phyloP scores from a whole-genome alignment of 2,888 invertebrate genomes.

The Esperia sulphurella region DNA sequence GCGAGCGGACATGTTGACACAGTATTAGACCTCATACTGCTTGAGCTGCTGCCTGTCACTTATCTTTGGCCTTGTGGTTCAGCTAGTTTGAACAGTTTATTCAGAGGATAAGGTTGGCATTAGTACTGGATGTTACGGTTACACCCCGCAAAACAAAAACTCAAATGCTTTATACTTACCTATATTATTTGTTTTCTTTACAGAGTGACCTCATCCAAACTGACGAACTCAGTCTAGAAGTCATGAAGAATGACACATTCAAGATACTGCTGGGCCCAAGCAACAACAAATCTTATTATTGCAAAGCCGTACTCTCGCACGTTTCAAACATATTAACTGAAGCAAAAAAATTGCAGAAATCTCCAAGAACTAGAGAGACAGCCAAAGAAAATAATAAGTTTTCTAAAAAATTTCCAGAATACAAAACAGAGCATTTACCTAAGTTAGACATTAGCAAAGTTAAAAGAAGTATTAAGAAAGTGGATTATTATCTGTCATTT shows the following conservation, averaged over 20 bases:
- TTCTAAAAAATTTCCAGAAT: conserved; percentile 77
- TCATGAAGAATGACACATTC: conserved; percentile 81
- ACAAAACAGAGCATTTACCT: conserved; percentile 65
- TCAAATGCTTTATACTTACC: no score
- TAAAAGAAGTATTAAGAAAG: conserved; percentile 80
- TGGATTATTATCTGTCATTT: conserved; percentile 86
- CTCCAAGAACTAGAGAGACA: background rate
- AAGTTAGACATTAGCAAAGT: conserved; percentile 75
- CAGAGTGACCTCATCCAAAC: conserved; percentile 79
- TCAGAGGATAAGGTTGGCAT: no score
- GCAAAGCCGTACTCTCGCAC: conserved; percentile 84
- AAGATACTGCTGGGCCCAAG: conserved; percentile 81
- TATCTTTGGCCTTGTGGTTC: no score
- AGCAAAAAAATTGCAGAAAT: conserved; percentile 44
- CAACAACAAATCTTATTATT: conserved; percentile 75
- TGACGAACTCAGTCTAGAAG: conserved; percentile 76
- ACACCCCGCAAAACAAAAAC: no score
- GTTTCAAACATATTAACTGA: conserved; percentile 73
- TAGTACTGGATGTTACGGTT: no score
- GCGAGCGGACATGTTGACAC: no score
- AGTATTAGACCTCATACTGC: no score
- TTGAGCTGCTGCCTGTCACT: no score
- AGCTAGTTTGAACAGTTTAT: no score
- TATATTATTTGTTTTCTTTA: conserved; percentile 26
- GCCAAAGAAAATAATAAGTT: conserved; percentile 52